Evolutionary conservation across 1,140 invertebrate species (phyloP), one percentile per base, ranked within the genome.

Genomic region (Triops longicaudatus): DNA sequence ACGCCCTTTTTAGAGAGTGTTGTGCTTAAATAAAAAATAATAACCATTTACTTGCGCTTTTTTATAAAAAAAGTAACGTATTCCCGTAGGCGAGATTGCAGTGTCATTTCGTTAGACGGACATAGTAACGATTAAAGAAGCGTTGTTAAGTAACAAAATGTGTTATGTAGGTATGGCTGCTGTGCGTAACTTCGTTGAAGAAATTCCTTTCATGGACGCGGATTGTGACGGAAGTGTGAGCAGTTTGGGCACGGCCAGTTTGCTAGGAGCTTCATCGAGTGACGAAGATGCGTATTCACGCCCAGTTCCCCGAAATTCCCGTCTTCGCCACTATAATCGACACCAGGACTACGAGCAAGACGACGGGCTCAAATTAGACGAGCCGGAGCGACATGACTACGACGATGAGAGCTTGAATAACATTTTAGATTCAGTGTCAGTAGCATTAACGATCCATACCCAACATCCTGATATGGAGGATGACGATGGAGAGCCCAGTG

Each of bases 401-500:
- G 76, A 77, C 28, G 72, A 77, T 10, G 72, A 77, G 31, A 77
- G 76, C 44, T 22, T 77, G 72, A 77, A 77, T 44, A 77, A 77
- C 41, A 31, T 77, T 27, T 73, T 77, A 31, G 76, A 77, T 28
- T 73, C 76, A 9, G 76, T 77, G 26, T 74, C 76, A 44, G 43
- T 63, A 75, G 43, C 74, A 9, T 63, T 50, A 2, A 75, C 74
- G 50, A 63, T 63, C 50, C 50, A 63, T 63, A 63, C 50, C 17
- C 50, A 63, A n/a, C 50, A 63, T 22, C 50, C 50, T 22, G 50
- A 63, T 63, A 63, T 63, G 50, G 50, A 63, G 17, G 50, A 63
- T 22, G 50, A 63, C 50, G 50, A 63, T 14, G 2, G 7, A 37
- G 31, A 37, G 31, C 31, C 31, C 7, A 37, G 31, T 37, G 50